Base-by-base conservation (phyloP, 2,113 vertebrate species). In the Tonatia bakeri region DNA sequence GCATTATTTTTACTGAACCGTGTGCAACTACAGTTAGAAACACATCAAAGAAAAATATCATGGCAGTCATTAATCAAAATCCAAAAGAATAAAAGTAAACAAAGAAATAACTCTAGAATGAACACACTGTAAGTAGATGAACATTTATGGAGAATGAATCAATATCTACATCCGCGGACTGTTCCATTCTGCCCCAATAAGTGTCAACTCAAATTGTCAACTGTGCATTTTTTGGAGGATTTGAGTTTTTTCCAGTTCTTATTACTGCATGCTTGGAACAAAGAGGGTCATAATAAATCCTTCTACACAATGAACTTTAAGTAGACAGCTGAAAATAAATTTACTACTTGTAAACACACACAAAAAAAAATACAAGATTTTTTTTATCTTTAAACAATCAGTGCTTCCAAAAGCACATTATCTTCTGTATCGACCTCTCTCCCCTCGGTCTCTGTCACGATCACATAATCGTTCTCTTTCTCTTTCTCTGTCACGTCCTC, bases 361-460 rank as follows among this genome's bases (percentile, higher is more conserved):
- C 97, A 98, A 98, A 98, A 98, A 98, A 98, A 98, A 98, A 98
- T 97, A 98, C 98, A 98, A 98, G 96, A 77, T 96, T 91, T 91
- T 94, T 92, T 92, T 84, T 84, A 92, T 94, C 91, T 98, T 98
- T 98, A 95, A 96, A 97, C 97, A 69, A 98, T 98, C 96, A 97
- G 80, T 98, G 97, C 98, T 93, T 98, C 90, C 93, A 87, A 97
- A 97, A 97, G 90, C 76, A 31, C 96, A 98, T 98, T 99, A 99
- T 99, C 99, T 99, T 97, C 99, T 98, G 95, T 99, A 99, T 97
- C 99, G 98, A 73, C 99, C 99, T 98, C 99, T 98, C 98, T 99
- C 98, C 79, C 98, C 98, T 98, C 99, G 98, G 98, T 99, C 99
- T 98, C 99, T 99, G 98, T 99, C 98, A 92, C 98, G 98, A 91